Evolutionary conservation across 2,888 invertebrate species (phyloP).

Genomic region (Cylindroiulus punctatus): DNA sequence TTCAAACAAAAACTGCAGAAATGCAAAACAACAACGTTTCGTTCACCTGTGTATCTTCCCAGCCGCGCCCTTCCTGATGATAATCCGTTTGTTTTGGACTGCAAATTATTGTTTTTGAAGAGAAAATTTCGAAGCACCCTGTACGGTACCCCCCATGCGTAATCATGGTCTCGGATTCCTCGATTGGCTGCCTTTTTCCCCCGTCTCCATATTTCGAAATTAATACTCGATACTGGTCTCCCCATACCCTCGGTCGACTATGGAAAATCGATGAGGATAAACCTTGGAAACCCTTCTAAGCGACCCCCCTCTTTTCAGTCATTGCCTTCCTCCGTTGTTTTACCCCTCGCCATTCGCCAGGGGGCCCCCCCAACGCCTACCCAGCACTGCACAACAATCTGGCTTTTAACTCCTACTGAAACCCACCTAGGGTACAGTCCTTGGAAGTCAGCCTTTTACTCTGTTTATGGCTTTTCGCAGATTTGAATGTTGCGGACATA

Average conservation of each 20-base stretch:
- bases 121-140: neutral
- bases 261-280: slow-evolving; percentile 42
- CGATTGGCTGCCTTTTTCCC: neutral
- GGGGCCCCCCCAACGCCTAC: neutral
- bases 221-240: neutral
- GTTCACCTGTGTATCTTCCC: no score
- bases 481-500: neutral
- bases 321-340: slow-evolving; percentile 38
- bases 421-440: neutral
- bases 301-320: slow-evolving; percentile 16
- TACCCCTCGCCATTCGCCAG: neutral
- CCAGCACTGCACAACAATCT: neutral
- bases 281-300: neutral
- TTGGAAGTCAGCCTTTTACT: neutral
- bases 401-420: neutral
- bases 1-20: no score
- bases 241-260: neutral
- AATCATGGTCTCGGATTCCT: neutral
- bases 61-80: no score
- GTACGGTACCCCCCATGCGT: neutral
- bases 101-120: no score
- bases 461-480: neutral
- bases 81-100: no score
- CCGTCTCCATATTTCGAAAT: neutral
- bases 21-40: no score